Conservation (phyloP, 2,797 vertebrate species). For the Anguilla anguilla region DNA sequence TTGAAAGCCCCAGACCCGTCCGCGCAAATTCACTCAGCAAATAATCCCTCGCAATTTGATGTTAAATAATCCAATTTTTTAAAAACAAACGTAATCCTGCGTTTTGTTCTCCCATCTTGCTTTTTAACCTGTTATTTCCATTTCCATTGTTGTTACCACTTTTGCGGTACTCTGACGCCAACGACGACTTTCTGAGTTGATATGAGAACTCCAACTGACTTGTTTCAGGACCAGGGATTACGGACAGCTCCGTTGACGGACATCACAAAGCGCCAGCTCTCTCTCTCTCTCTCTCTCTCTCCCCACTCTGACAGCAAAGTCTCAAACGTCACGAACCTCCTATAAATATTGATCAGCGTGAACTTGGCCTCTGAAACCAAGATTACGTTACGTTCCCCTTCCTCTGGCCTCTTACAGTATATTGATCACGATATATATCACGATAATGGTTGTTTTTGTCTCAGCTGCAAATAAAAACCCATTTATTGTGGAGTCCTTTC, state of each 20-base stretch:
- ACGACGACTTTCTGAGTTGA: background rate
- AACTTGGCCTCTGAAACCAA: background rate
- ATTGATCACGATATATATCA: too few species aligned
- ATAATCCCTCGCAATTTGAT: background rate
- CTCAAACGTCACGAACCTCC: background rate
- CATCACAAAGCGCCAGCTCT: background rate
- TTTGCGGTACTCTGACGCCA: background rate
- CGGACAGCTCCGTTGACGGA: constrained; percentile 10
- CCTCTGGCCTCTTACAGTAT: too few species aligned
- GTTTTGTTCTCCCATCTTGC: background rate
- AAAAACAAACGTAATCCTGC: background rate
- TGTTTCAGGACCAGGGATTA: background rate
- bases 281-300: background rate
- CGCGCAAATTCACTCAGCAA: background rate
- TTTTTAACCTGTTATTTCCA: background rate
- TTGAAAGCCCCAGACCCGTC: background rate
- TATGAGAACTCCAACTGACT: background rate
- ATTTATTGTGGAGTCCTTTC: too few species aligned
- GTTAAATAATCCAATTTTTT: background rate
- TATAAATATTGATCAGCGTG: background rate
- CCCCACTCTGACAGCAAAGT: background rate
- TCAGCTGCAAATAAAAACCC: too few species aligned
- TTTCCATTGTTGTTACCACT: background rate
- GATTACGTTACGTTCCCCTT: background rate
- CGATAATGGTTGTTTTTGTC: too few species aligned